Evolutionary conservation across 2,113 vertebrate species (phyloP), one percentile per base, ranked within the genome.

Genomic region (Apteryx owenii): DNA sequence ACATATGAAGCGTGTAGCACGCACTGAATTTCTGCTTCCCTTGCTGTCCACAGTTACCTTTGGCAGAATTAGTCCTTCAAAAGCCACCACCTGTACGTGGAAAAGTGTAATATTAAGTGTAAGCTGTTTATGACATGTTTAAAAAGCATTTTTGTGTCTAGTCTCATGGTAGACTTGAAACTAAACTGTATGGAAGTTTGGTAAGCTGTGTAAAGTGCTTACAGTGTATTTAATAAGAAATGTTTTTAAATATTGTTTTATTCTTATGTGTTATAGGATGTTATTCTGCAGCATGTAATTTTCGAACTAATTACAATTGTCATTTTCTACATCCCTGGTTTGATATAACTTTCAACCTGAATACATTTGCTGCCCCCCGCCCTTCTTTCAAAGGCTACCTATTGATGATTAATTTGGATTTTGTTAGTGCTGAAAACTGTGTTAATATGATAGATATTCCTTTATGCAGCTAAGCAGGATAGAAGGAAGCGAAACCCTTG

Each of bases 341-440:
- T 93, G 38, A 51, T 86, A 40, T 89, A 93, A 92, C 84, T 86
- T 90, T 90, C 88, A 93, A 38, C 60, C 60, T 93, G 64, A 81
- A 73, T 75, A 51, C 20, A 22, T 94, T 95, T 90, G 5, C 46
- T 51, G 81, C 65, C 33, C 36, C 60, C 84, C 65, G 86, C 28
- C 46, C 14, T 94, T 64, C 54, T 75, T 92, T 81, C 64, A 70
- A 5, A 78, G 78, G 20, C 64, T 66, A 26, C 25, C 22, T 66
- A 16, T 51, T 62, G 42, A 65, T 75, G 88, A 66, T 77, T 83
- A 54, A 42, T 73, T 64, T 10, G 0, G 54, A 68, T 29, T 58
- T 54, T 48, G 50, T 56, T 48, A 19, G 17, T 51, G 70, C 72
- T 51, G 28, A 33, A 73, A 85, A 64, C 4, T 7, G 4, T 51